Conservation (phyloP, 2,797 vertebrate genomes). For the Alauda arvensis region DNA sequence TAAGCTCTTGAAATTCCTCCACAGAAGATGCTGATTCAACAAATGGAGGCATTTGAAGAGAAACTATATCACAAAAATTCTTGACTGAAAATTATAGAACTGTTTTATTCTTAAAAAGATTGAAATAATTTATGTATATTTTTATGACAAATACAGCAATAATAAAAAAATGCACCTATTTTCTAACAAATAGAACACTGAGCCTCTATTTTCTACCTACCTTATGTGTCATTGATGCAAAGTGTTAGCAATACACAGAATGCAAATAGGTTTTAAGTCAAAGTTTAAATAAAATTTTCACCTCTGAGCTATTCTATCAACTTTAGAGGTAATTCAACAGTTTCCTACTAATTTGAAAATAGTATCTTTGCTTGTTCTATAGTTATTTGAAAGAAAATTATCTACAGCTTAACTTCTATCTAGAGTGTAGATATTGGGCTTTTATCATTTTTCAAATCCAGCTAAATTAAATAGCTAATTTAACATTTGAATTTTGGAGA, state of each 20-base stretch:
- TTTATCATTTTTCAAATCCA: background rate
- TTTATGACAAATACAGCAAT: background rate
- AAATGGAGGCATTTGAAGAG: background rate
- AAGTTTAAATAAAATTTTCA: background rate
- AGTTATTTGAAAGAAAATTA: background rate
- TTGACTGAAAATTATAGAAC: background rate
- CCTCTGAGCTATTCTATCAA: background rate
- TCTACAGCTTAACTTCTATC: background rate
- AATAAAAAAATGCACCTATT: background rate
- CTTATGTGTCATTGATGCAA: background rate
- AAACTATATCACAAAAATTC: background rate
- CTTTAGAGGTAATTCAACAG: background rate
- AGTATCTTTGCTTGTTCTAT: background rate
- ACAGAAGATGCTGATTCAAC: background rate
- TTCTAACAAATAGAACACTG: background rate
- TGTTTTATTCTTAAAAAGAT: background rate
- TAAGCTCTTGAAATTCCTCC: background rate
- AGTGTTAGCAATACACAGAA: background rate
- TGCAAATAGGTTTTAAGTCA: background rate
- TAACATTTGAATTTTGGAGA: background rate
- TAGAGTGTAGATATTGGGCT: background rate
- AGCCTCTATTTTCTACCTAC: background rate
- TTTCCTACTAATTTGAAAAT: conserved; percentile 3
- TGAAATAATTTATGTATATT: background rate
- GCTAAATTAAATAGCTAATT: background rate